phyloP scores from a whole-genome alignment of 2,113 vertebrate species.

The Malaclemys terrapin region DNA sequence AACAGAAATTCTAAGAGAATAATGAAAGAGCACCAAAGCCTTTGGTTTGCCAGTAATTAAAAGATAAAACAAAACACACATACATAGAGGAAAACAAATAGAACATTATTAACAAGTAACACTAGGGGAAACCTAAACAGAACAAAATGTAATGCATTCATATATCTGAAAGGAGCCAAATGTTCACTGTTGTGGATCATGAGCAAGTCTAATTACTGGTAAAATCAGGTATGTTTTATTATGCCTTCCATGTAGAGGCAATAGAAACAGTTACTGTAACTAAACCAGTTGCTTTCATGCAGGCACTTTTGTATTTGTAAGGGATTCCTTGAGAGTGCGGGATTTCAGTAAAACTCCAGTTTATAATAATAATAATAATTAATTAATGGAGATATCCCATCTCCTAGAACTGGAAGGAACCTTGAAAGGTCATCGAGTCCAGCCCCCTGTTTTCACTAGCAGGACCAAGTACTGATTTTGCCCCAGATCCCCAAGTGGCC shows the following conservation, averaged over 20 bases:
- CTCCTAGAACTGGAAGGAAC: no score
- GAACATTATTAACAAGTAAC: neutral
- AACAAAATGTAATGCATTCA: neutral
- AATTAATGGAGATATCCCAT: no score
- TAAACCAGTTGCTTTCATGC: neutral
- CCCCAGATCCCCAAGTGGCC: no score
- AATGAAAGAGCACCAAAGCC: neutral
- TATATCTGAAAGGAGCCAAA: neutral
- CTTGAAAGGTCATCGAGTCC: no score
- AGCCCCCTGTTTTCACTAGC: no score
- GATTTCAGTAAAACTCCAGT: neutral
- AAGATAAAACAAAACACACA: neutral
- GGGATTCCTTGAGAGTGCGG: neutral
- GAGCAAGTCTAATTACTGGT: neutral
- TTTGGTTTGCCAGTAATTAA: neutral
- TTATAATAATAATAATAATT: neutral
- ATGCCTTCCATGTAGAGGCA: neutral
- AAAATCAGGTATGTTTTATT: neutral
- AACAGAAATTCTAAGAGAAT: neutral
- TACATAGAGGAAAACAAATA: neutral
- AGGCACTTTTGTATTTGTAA: neutral
- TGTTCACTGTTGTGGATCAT: neutral
- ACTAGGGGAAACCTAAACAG: rapidly evolving
- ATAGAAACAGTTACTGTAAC: neutral
- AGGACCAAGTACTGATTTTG: no score